A percentile compares a stretch with the other conserved stretches of the same genome.
These are phyloP conservation scores for Steinernema khuongi DNA, from an alignment of 1,140 invertebrate genomes.

Conservation along the genomic window DNA sequence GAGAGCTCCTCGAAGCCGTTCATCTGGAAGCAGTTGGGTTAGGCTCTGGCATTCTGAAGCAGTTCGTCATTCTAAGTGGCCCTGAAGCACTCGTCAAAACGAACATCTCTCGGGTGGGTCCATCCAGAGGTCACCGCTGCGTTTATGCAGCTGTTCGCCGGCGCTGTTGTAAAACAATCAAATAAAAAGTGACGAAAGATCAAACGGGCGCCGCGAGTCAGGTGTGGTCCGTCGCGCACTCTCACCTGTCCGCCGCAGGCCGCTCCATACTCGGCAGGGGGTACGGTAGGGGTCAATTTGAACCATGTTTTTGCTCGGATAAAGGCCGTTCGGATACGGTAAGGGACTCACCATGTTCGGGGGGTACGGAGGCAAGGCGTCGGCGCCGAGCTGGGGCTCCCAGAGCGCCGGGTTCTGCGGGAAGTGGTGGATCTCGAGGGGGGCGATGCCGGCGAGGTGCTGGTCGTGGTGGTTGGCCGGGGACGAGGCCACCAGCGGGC, in stretches of 20 bases:
- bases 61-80: too few relatives aligned
- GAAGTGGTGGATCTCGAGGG: slow-evolving; percentile 29
- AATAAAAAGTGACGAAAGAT: slow-evolving; percentile 17
- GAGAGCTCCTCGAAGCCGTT: neutral
- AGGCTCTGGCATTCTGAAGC: too few relatives aligned
- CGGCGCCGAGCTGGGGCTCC: neutral
- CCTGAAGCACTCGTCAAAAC: too few relatives aligned
- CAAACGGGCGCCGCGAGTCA: slow-evolving; percentile 9
- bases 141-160: slow-evolving; percentile 15
- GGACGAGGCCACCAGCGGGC: slow-evolving; percentile 24
- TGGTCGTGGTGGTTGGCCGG: slow-evolving; percentile 21
- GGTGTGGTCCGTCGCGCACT: slow-evolving; percentile 2
- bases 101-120: neutral
- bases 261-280: too few relatives aligned
- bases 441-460: neutral
- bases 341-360: too few relatives aligned
- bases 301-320: too few relatives aligned
- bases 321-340: too few relatives aligned
- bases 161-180: slow-evolving; percentile 12
- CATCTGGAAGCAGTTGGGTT: neutral
- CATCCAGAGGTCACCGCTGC: slow-evolving; percentile 7
- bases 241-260: neutral
- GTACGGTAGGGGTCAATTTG: too few relatives aligned
- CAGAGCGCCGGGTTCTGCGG: slow-evolving; percentile 12
- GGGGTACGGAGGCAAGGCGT: neutral